These are phyloP conservation scores for Novumbra hubbsi DNA, from an alignment of 2,797 vertebrate genomes.

Conservation along the genomic window DNA sequence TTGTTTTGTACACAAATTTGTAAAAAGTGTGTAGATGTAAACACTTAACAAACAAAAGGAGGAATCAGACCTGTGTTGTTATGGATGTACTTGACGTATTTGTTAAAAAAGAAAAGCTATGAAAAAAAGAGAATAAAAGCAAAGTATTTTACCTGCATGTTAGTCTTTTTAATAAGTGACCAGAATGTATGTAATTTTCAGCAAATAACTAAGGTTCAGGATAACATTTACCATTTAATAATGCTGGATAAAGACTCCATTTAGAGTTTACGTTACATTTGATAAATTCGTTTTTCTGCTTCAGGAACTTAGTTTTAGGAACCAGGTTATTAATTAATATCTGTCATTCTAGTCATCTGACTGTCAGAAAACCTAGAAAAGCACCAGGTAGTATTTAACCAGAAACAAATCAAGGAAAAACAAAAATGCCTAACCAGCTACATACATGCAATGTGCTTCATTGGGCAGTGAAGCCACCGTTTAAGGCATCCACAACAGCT, in stretches of 20 bases:
- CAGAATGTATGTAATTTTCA: background rate
- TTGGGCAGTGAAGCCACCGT: background rate
- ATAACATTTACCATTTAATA: background rate
- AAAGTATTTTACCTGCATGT: constrained; percentile 89
- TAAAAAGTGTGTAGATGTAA: constrained; percentile 96
- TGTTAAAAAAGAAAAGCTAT: constrained; percentile 81
- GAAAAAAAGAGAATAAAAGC: constrained; percentile 90
- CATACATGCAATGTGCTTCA: background rate
- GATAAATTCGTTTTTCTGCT: background rate
- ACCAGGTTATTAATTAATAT: background rate
- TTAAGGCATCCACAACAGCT: background rate
- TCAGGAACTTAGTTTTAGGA: background rate
- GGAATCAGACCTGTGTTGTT: constrained; percentile 75
- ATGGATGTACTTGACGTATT: constrained; percentile 79
- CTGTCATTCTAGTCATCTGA: background rate
- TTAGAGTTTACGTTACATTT: background rate
- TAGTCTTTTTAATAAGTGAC: constrained; percentile 48
- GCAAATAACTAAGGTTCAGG: background rate
- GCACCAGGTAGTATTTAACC: constrained; percentile 14
- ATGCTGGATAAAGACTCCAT: background rate
- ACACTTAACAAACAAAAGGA: constrained; percentile 79
- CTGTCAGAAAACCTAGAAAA: background rate
- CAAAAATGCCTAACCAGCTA: background rate
- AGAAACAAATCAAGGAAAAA: background rate
- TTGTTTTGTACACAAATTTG: constrained; percentile 98